Conservation (phyloP, 2,113 vertebrate genomes). For the Mystacornis crossleyi region DNA sequence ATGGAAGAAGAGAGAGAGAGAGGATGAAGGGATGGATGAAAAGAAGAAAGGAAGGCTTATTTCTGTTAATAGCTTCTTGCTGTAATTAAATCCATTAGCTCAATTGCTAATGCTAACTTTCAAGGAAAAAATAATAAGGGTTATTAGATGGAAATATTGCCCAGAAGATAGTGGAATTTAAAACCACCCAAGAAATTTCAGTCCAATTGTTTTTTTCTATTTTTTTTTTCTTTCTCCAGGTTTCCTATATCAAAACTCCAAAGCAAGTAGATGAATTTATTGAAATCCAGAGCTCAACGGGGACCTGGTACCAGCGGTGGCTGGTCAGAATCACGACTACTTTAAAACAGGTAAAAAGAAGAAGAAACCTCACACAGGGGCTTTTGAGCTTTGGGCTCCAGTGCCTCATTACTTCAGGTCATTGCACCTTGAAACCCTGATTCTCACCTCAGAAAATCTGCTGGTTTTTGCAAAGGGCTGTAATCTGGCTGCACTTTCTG, state of each 20-base stretch:
- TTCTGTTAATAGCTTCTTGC: not conserved
- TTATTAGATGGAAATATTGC: not conserved
- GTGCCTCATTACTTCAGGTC: not conserved
- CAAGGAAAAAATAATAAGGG: not conserved
- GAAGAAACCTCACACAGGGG: too few relatives aligned
- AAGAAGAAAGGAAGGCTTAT: not conserved
- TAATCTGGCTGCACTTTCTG: not conserved
- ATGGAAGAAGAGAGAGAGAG: not conserved
- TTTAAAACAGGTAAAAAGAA: slow-evolving; percentile 84
- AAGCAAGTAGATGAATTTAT: slow-evolving; percentile 95
- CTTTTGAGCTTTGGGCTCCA: not conserved
- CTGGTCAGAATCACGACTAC: slow-evolving; percentile 84
- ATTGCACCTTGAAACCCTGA: not conserved
- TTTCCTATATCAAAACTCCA: slow-evolving; percentile 92
- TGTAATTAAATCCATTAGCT: not conserved
- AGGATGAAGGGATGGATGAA: not conserved
- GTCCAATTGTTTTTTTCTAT: not conserved
- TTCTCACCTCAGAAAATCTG: not conserved
- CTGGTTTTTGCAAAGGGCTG: not conserved
- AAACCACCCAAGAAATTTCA: not conserved
- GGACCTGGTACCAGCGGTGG: slow-evolving; percentile 91
- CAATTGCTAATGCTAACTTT: not conserved
- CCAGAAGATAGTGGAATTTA: not conserved
- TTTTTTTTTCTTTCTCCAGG: slow-evolving; percentile 63
- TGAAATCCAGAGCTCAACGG: slow-evolving; percentile 93